Evolutionary conservation across 2,797 vertebrate species (phyloP), one percentile per base, ranked within the genome.

Genomic region (Falco cherrug): DNA sequence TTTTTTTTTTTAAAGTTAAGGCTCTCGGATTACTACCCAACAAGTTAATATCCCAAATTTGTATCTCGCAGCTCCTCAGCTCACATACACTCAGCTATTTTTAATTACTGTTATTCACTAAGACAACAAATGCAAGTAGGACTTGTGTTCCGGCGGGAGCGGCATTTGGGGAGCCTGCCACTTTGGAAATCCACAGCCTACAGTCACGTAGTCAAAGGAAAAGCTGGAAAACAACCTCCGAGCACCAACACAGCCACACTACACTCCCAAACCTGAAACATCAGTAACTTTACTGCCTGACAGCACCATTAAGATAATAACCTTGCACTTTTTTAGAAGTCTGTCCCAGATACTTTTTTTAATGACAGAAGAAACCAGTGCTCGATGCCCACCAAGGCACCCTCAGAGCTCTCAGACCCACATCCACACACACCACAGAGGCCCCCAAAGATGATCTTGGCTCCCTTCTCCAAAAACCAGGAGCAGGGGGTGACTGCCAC

Each of bases 361-460:
- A 18, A 2, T 0, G 6, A 8, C 12, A 11, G 6, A 14, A 13
- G 6, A 28, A 5, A 2, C 8, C 29, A 3, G 2, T 0, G 11
- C 25, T 29, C 0, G 5, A 2, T 1, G 1, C 5, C 37, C 5
- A 35, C 68, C 20, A 7, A 18, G 13, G 50, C 5, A 1, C 15
- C 4, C 7, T 5, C 2, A 2, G 24, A 24, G 47, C 26, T 1
- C 31, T 4, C 37, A 39, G 37, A 39, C 67, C 3, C 4, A 13
- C 9, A 15, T 31, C 54, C 9, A 10, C 81, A 54, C 1, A 51
- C 60, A 0, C 53, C 0, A 41, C 41, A 16, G 16, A 39, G 37
- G 11, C 11, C 1, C 11, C 0, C 6, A 18, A 2, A 37, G 5
- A 0, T 0, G 7, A 12, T 3, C 8, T 6, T 63, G 13, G 53